These are phyloP conservation scores for Heliopora coerulea DNA, from an alignment of 92 coral and sea anemone genomes.

Conservation along the genomic window DNA sequence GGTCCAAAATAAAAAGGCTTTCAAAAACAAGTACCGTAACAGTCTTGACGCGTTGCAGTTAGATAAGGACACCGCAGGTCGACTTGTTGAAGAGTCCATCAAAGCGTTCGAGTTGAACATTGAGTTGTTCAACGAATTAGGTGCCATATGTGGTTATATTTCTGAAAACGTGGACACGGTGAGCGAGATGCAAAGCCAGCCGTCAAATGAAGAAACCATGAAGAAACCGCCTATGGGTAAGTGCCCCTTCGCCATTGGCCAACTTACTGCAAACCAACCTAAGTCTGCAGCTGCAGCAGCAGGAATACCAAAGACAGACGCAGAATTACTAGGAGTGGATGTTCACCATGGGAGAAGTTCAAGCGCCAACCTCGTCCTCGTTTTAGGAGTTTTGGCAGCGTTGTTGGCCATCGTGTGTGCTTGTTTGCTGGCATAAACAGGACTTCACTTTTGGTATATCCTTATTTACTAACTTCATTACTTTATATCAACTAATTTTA, in stretches of 20 bases:
- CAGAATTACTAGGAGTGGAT: background rate
- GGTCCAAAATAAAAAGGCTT: constrained; percentile 71
- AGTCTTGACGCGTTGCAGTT: constrained; percentile 70
- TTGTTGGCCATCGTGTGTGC: constrained; percentile 1
- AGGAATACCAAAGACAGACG: background rate
- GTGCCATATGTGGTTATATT: constrained; percentile 60
- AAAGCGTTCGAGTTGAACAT: constrained; percentile 76
- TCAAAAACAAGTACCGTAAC: constrained; percentile 85
- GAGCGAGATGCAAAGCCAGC: background rate
- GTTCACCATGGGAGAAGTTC: background rate
- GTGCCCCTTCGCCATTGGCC: background rate
- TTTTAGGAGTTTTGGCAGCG: background rate
- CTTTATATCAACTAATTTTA: too few relatives aligned
- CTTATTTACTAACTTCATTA: too few relatives aligned
- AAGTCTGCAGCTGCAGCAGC: background rate
- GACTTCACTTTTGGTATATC: too few relatives aligned
- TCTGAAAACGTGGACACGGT: background rate
- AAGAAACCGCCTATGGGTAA: background rate
- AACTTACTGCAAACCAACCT: background rate
- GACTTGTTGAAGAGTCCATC: constrained; percentile 83
- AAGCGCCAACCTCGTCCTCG: background rate
- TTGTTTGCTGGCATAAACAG: too few relatives aligned
- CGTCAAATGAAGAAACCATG: background rate
- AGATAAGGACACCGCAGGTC: constrained; percentile 70
- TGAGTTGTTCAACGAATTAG: constrained; percentile 81